Evolutionary conservation across 2,113 vertebrate genomes (phyloP), one percentile per base, ranked within the genome.

Genomic region (Albula glossodonta): DNA sequence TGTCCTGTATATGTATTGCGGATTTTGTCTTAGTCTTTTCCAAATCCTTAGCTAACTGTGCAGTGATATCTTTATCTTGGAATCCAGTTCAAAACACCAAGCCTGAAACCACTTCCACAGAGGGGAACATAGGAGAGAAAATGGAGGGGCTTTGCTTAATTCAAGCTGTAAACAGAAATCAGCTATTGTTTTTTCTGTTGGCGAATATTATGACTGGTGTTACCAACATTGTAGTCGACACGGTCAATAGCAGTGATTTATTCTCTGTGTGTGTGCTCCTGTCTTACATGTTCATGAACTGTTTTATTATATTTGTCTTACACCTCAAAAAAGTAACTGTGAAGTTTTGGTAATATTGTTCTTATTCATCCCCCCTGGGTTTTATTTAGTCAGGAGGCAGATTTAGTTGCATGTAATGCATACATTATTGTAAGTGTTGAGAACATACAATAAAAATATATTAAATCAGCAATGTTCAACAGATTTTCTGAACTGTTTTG

Each of bases 131-230:
- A 48, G 41, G 0, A 0, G 0, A 13, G 81, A 86, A 88, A 52
- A 60, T 90, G 17, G 74, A 89, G 0, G 89, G 84, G 63, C 3
- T 83, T 1, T 99, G 98, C 89, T 93, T 99, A 31, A 89, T 99
- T 84, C 95, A 95, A 74, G 97, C 98, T n/a, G 91, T 99, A 79
- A 97, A 95, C 92, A 96, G 95, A 94, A 99, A 99, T 81, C 98
- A 99, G 80, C 88, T 99, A 81, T 49, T 97, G 0, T 99, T 97
- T 90, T 99, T 99, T 92, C 90, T 99, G 90, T 90, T 98, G 0
- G 96, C 97, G 1, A 99, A 99, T 82, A 1, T 99, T 70, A 94
- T 96, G 93, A 99, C 98, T 11, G 98, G 97, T 80, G 48, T 96
- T 51, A 96, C 97, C 87, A 99, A 99, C 89, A 89, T 96, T 8